Evolutionary conservation across 1,140 invertebrate species (phyloP).

Genomic region (Scaptomyza pallida): DNA sequence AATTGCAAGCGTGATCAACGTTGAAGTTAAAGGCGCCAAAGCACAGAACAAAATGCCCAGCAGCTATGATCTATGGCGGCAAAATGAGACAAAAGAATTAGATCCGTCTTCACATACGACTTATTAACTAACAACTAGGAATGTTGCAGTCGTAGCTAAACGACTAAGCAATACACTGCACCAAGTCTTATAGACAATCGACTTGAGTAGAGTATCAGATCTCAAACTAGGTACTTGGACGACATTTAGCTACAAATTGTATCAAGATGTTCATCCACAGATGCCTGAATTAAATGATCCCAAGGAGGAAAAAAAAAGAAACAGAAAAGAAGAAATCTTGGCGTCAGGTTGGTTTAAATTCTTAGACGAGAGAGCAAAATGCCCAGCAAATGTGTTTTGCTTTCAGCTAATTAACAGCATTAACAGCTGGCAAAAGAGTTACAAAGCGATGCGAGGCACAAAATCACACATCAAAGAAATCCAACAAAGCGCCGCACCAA

Average conservation of each 20-base stretch:
- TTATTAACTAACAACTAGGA: constrained; percentile 2
- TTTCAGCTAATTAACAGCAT: constrained; percentile 64
- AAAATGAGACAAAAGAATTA: constrained; percentile 12
- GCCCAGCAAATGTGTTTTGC: constrained; percentile 60
- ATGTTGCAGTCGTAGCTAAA: not conserved
- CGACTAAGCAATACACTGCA: not conserved
- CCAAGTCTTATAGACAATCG: not conserved
- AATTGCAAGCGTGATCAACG: constrained; percentile 39
- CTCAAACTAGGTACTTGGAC: constrained; percentile 7
- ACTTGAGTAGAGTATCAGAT: not conserved
- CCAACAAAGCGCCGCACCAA: constrained; percentile 9
- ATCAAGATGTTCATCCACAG: constrained; percentile 60
- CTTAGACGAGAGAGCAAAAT: constrained; percentile 44
- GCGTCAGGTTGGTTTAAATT: constrained; percentile 29
- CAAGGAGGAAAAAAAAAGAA: constrained; percentile 14
- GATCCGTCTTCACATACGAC: constrained; percentile 5
- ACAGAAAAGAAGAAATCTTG: constrained; percentile 8
- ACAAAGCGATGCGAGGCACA: constrained; percentile 20
- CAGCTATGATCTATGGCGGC: constrained; percentile 23
- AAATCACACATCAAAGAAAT: constrained; percentile 44
- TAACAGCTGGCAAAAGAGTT: constrained; percentile 41
- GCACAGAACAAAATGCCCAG: constrained; percentile 14
- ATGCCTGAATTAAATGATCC: constrained; percentile 64
- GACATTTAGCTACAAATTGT: constrained; percentile 58
- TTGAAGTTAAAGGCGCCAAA: constrained; percentile 45